Base-by-base conservation (phyloP, 2,888 invertebrate genomes). In the Megastigmus dorsalis region DNA sequence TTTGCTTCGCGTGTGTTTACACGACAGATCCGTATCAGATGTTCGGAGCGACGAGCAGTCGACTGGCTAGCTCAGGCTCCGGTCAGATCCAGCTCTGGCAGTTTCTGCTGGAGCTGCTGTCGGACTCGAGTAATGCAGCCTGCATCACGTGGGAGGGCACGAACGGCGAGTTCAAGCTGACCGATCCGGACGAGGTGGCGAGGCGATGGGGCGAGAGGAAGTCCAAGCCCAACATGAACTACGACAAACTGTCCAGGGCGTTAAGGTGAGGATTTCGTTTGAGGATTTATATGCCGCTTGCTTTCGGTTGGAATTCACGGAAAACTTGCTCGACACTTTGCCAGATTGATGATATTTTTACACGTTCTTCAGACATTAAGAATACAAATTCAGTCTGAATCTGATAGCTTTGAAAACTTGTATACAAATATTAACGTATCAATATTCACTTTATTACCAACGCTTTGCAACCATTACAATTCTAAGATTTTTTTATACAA, bases 41-140 rank as follows among this genome's bases (percentile, higher is more conserved):
- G 95, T 97, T 97, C 89, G 97, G 97, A 77, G 96, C 97, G 77
- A 97, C 97, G 78, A 97, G 97, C 91, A 97, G 97, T 91, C 93
- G 97, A 86, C 91, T 97, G 88, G 97, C 97, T 69, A 97, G 96
- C 89, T 97, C 97, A 91, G 96, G 95, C 86, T 96, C 96, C 43
- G 98, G 99, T 36, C 99, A 99, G 90, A 99, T 99, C 84, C 99
- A 99, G 88, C 90, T 99, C 81, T 99, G 99, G 99, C 99, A 99
- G 90, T 99, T 99, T 89, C 92, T 99, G 48, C 91, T 99, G 82
- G 99, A 99, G 89, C 91, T 99, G 65, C 91, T 99, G 80, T 97
- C 97, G 79, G 99, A 99, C 89, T 96, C 96, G 50, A 94, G 95
- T 85, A 98, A 99, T 89, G 95, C 97, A 2, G 95, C 95, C 84